Conservation (phyloP, 1,140 invertebrate species). For the Caenorhabditis inopinata region DNA sequence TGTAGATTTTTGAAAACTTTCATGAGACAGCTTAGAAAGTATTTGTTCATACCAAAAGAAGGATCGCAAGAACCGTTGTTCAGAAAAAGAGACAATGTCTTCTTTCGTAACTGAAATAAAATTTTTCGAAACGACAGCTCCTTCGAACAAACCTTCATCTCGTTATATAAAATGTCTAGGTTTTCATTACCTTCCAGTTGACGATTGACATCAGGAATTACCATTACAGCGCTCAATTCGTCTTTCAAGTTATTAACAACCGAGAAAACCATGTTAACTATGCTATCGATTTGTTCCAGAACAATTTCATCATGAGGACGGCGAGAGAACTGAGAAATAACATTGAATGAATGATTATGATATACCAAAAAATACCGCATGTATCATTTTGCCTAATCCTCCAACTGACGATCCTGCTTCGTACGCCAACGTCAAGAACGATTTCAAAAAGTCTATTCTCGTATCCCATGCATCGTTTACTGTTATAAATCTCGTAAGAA, state of each 20-base stretch:
- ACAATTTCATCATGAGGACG: neutral
- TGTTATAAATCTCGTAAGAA: neutral
- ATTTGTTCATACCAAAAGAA: neutral
- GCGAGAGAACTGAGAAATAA: neutral
- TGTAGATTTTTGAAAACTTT: neutral
- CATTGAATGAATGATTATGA: neutral
- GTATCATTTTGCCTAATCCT: neutral
- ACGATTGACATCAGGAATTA: neutral
- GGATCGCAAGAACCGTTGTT: neutral
- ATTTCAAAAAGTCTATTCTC: neutral
- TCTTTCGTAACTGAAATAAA: neutral
- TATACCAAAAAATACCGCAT: neutral
- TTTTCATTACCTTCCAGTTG: neutral
- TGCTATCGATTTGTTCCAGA: neutral
- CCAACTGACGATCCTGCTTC: neutral
- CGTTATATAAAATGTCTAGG: neutral
- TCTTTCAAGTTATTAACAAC: neutral
- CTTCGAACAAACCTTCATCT: neutral
- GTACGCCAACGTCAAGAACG: neutral
- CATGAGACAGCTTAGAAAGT: neutral
- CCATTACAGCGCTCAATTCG: neutral
- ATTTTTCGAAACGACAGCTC: neutral
- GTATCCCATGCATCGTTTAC: neutral
- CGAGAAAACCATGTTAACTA: neutral
- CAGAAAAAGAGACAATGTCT: neutral